Evolutionary conservation across 2,888 invertebrate genomes (phyloP), one percentile per base, ranked within the genome.

Genomic region (Neria commutata): DNA sequence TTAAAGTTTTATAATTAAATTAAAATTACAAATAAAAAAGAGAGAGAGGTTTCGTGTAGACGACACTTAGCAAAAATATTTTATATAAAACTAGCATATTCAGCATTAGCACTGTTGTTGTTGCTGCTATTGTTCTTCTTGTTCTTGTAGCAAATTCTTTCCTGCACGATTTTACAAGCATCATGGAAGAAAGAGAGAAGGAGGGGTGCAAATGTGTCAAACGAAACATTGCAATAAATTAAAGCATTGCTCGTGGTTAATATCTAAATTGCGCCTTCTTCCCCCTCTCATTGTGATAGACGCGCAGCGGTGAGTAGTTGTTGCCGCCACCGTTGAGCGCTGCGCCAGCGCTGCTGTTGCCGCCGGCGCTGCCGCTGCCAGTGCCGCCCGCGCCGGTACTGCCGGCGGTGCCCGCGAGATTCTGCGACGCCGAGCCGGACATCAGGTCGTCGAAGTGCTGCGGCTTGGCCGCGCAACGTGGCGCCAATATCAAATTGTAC

Each of bases 221-320:
- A 58, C 29, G 11, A 29, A 29, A 29, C 5, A 29, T 29, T 29
- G 29, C 40, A 55, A 58, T 60, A 60, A 53, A 37, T 45, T 61
- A 47, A 29, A 40, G 37, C 42, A 29, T 54, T 29, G 48, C 52
- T 51, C 48, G 60, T 67, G n/a, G n/a, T 86, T 85, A 92, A 81
- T 91, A 92, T 79, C 91, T 88, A 84, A 91, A 92, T 77, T 91
- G 91, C 61, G 91, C 91, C 81, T 91, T 91, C 75, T 88, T 87
- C 63, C 90, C 91, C 72, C 90, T 85, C 72, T 90, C 90, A 74
- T 92, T 91, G 81, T 92, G 91, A 75, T 92, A 92, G 11, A 92
- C 91, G 69, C 91, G 84, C 76, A 92, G 85, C 1, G 91, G 91
- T 16, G 91, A 90, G 75, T 92, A 92, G 63, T 86, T 88, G 71